Evolutionary conservation across 1,140 invertebrate genomes (phyloP).

Genomic region (Cylas formicarius): DNA sequence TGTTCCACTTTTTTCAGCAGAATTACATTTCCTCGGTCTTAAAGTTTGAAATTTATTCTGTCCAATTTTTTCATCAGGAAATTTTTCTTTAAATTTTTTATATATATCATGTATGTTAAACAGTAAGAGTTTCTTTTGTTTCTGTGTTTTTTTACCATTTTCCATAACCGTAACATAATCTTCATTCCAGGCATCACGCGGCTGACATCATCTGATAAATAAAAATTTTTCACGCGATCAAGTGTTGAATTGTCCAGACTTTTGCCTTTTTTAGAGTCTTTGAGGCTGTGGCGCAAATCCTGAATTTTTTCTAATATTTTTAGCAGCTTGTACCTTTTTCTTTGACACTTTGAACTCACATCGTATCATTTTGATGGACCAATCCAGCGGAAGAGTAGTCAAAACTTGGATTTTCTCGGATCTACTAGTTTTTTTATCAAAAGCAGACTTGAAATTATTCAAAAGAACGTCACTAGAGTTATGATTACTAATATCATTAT

Average conservation of each 20-base stretch:
- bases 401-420: slow-evolving; percentile 9
- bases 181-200: slow-evolving; percentile 6
- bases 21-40: slow-evolving; percentile 4
- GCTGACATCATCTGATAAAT: slow-evolving; percentile 8
- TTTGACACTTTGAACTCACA: slow-evolving; percentile 5
- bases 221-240: slow-evolving; percentile 4
- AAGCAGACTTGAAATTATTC: too few relatives aligned
- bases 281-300: slow-evolving; percentile 8
- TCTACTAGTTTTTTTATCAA: slow-evolving; percentile 2
- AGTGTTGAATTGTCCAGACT: slow-evolving; percentile 6
- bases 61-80: slow-evolving; percentile 9
- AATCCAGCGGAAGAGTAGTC: slow-evolving; percentile 6
- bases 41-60: slow-evolving; percentile 8
- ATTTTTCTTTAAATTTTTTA: slow-evolving; percentile 6
- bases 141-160: slow-evolving; percentile 2
- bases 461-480: too few relatives aligned
- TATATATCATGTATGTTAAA: slow-evolving; percentile 6
- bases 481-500: slow-evolving; percentile 1
- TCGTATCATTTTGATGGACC: slow-evolving; percentile 5
- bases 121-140: slow-evolving; percentile 7
- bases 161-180: not conserved
- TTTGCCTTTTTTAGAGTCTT: slow-evolving; percentile 3
- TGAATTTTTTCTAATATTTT: slow-evolving; percentile 8
- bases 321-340: slow-evolving; percentile 4
- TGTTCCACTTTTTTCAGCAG: slow-evolving; percentile 4